Conservation (phyloP, 2,888 invertebrate species). For the Ceriagrion tenellum region DNA sequence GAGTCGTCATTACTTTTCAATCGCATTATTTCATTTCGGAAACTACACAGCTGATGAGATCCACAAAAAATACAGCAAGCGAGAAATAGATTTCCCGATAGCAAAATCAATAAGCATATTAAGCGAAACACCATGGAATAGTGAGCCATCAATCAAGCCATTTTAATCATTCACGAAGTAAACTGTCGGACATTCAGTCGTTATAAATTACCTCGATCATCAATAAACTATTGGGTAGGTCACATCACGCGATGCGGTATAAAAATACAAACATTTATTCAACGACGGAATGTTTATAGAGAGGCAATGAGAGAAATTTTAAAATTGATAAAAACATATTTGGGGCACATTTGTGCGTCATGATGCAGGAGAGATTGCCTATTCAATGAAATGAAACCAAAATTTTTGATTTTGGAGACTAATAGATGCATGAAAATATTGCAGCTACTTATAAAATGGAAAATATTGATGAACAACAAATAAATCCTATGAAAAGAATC, state of each 20-base stretch:
- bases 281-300: no score
- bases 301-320: no score
- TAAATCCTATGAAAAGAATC: no score
- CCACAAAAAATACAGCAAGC: background rate
- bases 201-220: background rate
- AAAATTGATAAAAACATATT: no score
- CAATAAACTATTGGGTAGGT: background rate
- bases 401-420: no score
- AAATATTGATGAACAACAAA: no score
- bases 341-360: no score
- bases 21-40: background rate
- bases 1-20: background rate
- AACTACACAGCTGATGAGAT: background rate
- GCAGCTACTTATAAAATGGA: no score
- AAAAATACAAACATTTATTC: background rate
- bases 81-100: background rate
- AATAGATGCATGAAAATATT: no score
- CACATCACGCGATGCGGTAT: background rate
- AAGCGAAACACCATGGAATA: background rate
- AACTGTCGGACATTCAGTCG: background rate
- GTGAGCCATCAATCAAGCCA: background rate
- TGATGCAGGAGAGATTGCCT: no score
- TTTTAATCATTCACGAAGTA: background rate
- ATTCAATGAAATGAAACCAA: no score
- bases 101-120: background rate